Base-by-base conservation (phyloP, 1,140 invertebrate genomes). In the Zaprionus ornatus region DNA sequence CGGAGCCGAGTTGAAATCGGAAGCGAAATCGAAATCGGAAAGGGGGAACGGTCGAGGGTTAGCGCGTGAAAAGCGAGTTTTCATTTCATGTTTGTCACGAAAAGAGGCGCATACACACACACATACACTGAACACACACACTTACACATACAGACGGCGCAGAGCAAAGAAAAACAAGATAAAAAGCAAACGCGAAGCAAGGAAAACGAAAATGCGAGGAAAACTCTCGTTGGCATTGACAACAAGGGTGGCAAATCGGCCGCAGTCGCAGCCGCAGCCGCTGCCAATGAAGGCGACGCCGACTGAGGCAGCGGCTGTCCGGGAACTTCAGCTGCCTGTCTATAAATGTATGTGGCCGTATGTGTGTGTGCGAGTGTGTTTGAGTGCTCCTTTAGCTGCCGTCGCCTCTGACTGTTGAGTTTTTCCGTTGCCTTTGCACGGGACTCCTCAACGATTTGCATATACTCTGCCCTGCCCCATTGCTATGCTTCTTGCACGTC, bases 311-410 rank as follows among this genome's bases (percentile, higher is more conserved):
- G 50, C 45, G 25, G 4, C 68, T 55, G 45, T 40, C 37, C 63
- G 77, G 77, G 72, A 79, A 77, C 73, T 73, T 77, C 69, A 68
- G 56, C 75, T 70, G 72, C 61, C 56, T 62, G 57, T 48, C 57
- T 56, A n/a, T 35, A 23, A 37, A 19, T 48, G 15, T 57, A 12
- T 45, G 35, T 37, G 50, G 29, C 17, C 50, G 25, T 61, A 35
- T 35, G 35, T 29, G 21, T 32, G 23, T 40, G 42, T 67, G 25
- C 32, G 27, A 60, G 55, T 48, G 64, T 32, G 40, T 37, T 19
- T 45, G 29, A n/a, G 69, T 59, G 29, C 54, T 37, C 32, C 32
- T 52, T 35, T 37, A 27, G 55, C 61, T 25, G 62, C 9, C 52
- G 23, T 17, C 54, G 29, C 17, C 17, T 21, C 45, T 57, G 66